Conservation (phyloP, 1,140 invertebrate species). For the Cotesia chilonis region DNA sequence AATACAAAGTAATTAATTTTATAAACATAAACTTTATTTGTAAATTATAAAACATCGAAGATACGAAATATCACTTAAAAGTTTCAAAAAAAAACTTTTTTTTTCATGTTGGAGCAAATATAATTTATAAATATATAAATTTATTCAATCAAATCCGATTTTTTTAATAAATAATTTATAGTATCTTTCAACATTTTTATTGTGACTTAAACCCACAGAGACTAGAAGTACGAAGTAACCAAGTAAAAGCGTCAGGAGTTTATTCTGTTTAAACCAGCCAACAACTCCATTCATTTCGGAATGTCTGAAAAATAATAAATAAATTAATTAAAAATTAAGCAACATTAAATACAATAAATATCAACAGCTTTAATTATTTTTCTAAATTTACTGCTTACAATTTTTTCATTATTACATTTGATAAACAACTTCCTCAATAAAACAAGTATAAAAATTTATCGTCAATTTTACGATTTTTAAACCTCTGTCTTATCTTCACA, state of each 20-base stretch:
- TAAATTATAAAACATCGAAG: conserved; percentile 7
- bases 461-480: too few species aligned
- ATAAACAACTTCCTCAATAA: too few species aligned
- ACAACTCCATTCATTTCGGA: conserved; percentile 50
- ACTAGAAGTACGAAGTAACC: conserved; percentile 62
- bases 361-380: conserved; percentile 13
- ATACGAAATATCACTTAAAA: background rate
- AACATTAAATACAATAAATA: conserved; percentile 4
- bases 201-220: conserved; percentile 62
- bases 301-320: conserved; percentile 48
- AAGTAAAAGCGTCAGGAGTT: conserved; percentile 62
- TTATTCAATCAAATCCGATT: conserved; percentile 46
- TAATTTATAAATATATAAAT: background rate
- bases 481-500: too few species aligned
- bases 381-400: background rate
- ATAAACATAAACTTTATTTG: too few species aligned
- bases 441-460: too few species aligned
- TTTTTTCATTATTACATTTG: conserved; percentile 15
- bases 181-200: conserved; percentile 62
- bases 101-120: background rate
- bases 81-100: conserved; percentile 13
- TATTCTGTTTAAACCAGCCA: conserved; percentile 62
- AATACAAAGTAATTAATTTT: background rate
- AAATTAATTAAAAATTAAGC: conserved; percentile 22
- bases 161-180: conserved; percentile 60